Conservation (phyloP, 2,113 vertebrate genomes). For the Sigmodon hispidus region DNA sequence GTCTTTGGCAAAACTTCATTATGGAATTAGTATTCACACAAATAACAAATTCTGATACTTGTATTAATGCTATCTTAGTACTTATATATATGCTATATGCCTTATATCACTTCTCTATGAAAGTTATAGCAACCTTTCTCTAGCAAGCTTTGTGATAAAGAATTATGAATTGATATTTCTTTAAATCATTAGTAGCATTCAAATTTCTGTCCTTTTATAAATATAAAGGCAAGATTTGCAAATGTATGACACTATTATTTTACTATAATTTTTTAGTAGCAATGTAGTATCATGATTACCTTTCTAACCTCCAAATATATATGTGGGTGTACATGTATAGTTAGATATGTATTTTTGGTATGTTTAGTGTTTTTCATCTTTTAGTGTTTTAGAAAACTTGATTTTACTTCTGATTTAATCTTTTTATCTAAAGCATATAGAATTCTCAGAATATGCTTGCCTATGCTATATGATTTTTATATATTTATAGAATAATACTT, state of each 20-base stretch:
- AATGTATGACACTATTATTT: conserved; percentile 51
- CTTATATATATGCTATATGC: not conserved
- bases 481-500: conserved; percentile 57
- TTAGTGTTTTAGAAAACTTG: not conserved
- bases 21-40: not conserved
- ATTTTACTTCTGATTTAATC: conserved; percentile 46
- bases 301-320: conserved; percentile 65
- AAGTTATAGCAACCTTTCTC: conserved; percentile 22
- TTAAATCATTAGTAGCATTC: not conserved
- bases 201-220: conserved; percentile 36
- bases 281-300: conserved; percentile 47
- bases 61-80: conserved; percentile 18
- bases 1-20: conserved; percentile 51
- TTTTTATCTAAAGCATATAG: conserved; percentile 53
- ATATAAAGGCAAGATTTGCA: not conserved
- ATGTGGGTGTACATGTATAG: conserved; percentile 67
- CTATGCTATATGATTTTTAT: conserved; percentile 2
- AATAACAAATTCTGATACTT: conserved; percentile 40
- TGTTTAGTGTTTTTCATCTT: conserved; percentile 66
- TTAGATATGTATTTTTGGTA: conserved; percentile 80
- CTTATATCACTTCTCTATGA: conserved; percentile 33
- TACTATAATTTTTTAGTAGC: conserved; percentile 61
- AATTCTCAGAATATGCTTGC: conserved; percentile 38
- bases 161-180: conserved; percentile 37
- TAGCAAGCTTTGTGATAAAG: conserved; percentile 5